Base-by-base conservation (phyloP, 2,113 vertebrate species). In the Semnornis frantzii region DNA sequence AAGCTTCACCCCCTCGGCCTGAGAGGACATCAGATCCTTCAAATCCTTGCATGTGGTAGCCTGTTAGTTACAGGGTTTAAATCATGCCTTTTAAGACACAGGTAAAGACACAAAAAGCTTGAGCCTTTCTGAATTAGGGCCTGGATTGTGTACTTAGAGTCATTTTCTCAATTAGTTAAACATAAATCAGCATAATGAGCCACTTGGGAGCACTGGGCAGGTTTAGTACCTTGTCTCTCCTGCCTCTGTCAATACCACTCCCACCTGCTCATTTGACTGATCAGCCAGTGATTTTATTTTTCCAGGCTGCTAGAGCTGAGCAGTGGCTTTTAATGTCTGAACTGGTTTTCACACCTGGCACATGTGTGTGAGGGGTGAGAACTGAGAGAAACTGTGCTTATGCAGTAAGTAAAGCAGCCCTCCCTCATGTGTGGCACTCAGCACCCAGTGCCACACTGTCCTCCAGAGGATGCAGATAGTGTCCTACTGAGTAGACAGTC, bases 161-260 rank as follows among this genome's bases (percentile, higher is more conserved):
- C 69, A 95, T 98, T 97, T 97, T 97, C 97, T 97, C 97, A 97
- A 96, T 98, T 96, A 96, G 85, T 83, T 96, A 92, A 96, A 94
- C 94, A 96, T 97, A 97, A 98, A 98, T 98, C 97, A 98, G 89
- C 69, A 83, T 98, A 98, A 98, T 13, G 42, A 97, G 97, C 89
- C 93, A 55, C 76, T 94, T 69, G 95, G 95, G 89, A 96, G 92
- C 74, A 74, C 63, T 92, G 86, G 64, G 85, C 75, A 95, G 55
- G 71, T 87, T 96, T 92, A 95, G 80, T 83, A 89, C 88, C 71
- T 90, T 93, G 71, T 70, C 48, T 80, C 21, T 89, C 81, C 54
- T 60, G 50, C 75, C 85, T 93, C 88, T 93, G 70, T 74, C 86
- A 72, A 7, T 93, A 82, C 37, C 65, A 81, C 59, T 94, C 74